A percentile compares a stretch with the other conserved stretches of the same genome.
phyloP scores from a whole-genome alignment of 2,797 vertebrate species.

The Eulemur coronatus region DNA sequence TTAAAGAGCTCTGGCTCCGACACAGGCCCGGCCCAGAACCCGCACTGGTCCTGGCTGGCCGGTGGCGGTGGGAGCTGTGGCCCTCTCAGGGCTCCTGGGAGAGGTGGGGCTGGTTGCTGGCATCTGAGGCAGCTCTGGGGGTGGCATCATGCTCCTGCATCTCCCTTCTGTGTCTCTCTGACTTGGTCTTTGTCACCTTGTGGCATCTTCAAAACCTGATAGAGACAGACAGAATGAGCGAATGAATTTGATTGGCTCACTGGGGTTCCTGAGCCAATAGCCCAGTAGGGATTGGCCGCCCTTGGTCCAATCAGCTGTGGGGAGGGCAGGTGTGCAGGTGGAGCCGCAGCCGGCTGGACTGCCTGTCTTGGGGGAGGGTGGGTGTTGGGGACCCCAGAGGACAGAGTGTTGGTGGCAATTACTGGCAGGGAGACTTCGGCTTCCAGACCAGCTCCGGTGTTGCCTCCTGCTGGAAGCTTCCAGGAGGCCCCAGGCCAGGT shows the following conservation, averaged over 20 bases:
- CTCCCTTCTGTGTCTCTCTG: neutral
- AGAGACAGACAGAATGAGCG: neutral
- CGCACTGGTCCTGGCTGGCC: rapidly evolving
- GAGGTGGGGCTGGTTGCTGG: neutral
- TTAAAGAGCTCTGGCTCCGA: slow-evolving; percentile 30
- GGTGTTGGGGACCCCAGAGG: neutral
- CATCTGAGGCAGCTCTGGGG: neutral
- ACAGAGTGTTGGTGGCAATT: neutral
- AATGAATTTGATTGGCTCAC: neutral
- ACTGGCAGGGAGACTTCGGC: neutral
- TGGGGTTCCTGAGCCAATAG: neutral
- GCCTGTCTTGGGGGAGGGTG: neutral
- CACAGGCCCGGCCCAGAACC: neutral
- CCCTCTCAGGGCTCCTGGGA: rapidly evolving
- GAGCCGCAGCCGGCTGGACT: neutral
- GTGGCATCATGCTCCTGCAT: rapidly evolving
- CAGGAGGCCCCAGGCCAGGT: neutral
- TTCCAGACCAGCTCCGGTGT: neutral
- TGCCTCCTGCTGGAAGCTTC: neutral
- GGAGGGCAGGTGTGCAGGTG: neutral
- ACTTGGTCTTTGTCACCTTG: neutral
- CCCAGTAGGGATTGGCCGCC: neutral
- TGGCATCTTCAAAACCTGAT: neutral
- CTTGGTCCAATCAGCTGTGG: neutral
- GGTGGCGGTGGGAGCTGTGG: rapidly evolving